Evolutionary conservation across 2,888 invertebrate genomes (phyloP).

Genomic region (Sycophila texana): DNA sequence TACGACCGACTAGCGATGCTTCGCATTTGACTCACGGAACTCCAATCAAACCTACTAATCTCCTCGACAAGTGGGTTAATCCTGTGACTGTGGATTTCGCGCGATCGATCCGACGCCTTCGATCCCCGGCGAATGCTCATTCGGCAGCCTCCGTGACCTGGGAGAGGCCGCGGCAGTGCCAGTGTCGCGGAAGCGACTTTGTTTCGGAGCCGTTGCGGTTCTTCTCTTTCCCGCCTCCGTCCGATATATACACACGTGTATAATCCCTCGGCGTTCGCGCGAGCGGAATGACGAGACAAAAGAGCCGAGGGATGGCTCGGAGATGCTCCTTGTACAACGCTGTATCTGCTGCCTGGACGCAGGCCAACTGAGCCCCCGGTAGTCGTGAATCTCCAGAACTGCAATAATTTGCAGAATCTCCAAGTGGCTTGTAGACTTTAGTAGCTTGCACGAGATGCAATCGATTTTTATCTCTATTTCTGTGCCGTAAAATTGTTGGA

Average conservation of each 20-base stretch:
- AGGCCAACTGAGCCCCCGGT: too few relatives aligned
- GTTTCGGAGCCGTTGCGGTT: not conserved
- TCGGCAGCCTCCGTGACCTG: not conserved
- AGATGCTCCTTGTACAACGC: too few relatives aligned
- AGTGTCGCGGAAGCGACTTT: constrained; percentile 5
- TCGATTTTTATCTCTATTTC: too few relatives aligned
- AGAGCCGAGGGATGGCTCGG: not conserved
- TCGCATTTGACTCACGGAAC: too few relatives aligned
- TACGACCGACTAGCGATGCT: too few relatives aligned
- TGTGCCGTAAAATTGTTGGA: too few relatives aligned
- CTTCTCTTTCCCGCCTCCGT: not conserved
- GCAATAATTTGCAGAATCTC: too few relatives aligned
- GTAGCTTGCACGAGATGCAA: too few relatives aligned
- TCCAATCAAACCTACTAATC: too few relatives aligned
- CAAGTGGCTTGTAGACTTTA: too few relatives aligned
- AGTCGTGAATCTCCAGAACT: too few relatives aligned
- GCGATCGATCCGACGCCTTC: not conserved
- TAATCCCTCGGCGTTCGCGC: constrained; percentile 6
- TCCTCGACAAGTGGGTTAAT: constrained; percentile 15
- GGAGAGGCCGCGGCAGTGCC: constrained; percentile 9
- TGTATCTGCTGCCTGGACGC: too few relatives aligned
- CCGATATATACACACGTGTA: not conserved
- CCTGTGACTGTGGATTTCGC: not conserved
- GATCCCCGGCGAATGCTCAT: not conserved
- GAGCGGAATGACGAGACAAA: not conserved